Evolutionary conservation across 2,113 vertebrate species (phyloP).

Genomic region (Machaerirhynchus nigripectus): DNA sequence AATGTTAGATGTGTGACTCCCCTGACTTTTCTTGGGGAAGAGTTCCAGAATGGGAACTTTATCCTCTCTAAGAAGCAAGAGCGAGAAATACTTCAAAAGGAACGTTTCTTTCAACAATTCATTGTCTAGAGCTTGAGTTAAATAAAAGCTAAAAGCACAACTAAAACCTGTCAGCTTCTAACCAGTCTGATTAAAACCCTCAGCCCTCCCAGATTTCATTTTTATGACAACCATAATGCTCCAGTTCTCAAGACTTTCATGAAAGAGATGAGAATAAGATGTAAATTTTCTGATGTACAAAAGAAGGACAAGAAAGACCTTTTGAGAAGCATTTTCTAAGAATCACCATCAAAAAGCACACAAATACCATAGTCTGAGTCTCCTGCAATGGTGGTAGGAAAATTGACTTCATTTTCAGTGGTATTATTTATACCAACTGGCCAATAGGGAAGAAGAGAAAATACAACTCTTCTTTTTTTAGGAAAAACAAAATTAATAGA

Average conservation of each 20-base stretch:
- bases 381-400: neutral
- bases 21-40: neutral
- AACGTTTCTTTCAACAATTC: conserved; percentile 20
- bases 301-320: conserved; percentile 9
- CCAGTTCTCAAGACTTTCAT: neutral
- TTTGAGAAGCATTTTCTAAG: conserved; percentile 20
- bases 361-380: neutral
- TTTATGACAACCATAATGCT: conserved; percentile 50
- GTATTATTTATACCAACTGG: neutral
- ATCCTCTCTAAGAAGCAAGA: neutral
- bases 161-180: conserved; percentile 17
- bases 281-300: neutral
- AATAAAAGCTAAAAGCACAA: conserved; percentile 38
- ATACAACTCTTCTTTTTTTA: neutral
- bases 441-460: neutral
- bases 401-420: neutral
- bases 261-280: neutral
- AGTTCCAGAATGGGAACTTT: neutral
- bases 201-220: conserved; percentile 18
- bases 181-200: conserved; percentile 20
- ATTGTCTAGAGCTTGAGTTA: conserved; percentile 22
- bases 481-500: neutral
- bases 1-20: neutral
- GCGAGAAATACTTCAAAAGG: conserved; percentile 29
- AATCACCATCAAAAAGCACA: neutral